Evolutionary conservation across 2,888 invertebrate genomes (phyloP).

Genomic region (Gastrophysa polygoni): DNA sequence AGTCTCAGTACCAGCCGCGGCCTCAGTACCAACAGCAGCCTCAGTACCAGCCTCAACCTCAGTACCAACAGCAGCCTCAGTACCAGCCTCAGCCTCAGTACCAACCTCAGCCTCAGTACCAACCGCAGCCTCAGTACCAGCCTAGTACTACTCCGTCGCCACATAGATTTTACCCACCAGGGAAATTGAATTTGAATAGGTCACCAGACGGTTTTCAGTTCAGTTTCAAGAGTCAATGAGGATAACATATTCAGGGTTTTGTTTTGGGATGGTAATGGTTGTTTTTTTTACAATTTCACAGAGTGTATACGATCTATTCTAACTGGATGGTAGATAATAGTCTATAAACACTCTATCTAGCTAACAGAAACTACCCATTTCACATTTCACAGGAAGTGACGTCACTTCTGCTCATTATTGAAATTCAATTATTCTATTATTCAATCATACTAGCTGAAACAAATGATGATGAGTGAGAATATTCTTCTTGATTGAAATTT

Average conservation of each 20-base stretch:
- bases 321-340: too few relatives aligned
- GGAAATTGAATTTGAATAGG: constrained; percentile 83
- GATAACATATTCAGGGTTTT: too few relatives aligned
- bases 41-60: constrained; percentile 57
- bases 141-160: constrained; percentile 69
- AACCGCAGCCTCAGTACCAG: constrained; percentile 47
- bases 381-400: too few relatives aligned
- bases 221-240: constrained; percentile 74
- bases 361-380: too few relatives aligned
- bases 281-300: too few relatives aligned
- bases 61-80: constrained; percentile 60
- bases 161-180: constrained; percentile 81
- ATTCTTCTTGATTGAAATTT: too few relatives aligned
- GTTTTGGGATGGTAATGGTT: neutral
- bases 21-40: constrained; percentile 56
- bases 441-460: too few relatives aligned
- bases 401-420: too few relatives aligned
- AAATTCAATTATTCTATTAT: too few relatives aligned
- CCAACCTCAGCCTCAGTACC: constrained; percentile 56
- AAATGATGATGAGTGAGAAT: too few relatives aligned
- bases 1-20: constrained; percentile 57
- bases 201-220: constrained; percentile 89
- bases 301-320: too few relatives aligned
- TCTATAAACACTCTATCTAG: too few relatives aligned
- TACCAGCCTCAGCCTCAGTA: constrained; percentile 59